Base-by-base conservation (phyloP, 2,888 invertebrate species). In the Tipula vernalis region DNA sequence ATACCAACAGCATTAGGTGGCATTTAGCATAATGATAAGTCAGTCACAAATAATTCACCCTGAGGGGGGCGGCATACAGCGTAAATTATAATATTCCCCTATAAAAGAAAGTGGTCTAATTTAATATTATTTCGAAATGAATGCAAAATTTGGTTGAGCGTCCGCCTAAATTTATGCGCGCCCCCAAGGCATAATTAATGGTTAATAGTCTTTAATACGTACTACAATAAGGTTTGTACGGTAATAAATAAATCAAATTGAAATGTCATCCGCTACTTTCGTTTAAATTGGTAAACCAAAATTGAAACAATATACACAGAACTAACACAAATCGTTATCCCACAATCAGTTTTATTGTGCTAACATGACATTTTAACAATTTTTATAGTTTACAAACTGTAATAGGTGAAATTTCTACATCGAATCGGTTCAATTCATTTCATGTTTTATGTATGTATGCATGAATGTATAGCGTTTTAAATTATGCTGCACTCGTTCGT, bases 381-480 rank as follows among this genome's bases (percentile, higher is more conserved):
- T 71, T n/a, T 71, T 71, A n/a, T 71, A 71, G 71, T 71, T 71
- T 71, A 71, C 71, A 71, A 71, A 44, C 10, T 71, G 10, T 71
- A 71, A 71, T 71, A 71, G 71, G 71, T 71, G 71, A 71, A 71
- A 71, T 71, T 71, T 71, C 71, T 71, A 71, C 71, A 71, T 71
- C 71, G 71, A 71, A 71, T 71, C 51, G 51, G 51, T 57, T 57
- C 51, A 57, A 57, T 57, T 57, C 51, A 57, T 44, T 44, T 44
- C 44, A 10, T 44, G 44, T 28, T 28, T 0, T 28, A 28, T 44
- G 8, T 15, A 57, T 71, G 28, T 28, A n/a, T n/a, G 5, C 0
- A 71, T 71, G 10, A 10, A 71, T 71, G 28, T 28, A 71, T 71
- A 71, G 28, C 28, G 10, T 71, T 28, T 71, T 71, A 28, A 71